phyloP scores from a whole-genome alignment of 2,888 invertebrate genomes.

The Tineola bisselliella region DNA sequence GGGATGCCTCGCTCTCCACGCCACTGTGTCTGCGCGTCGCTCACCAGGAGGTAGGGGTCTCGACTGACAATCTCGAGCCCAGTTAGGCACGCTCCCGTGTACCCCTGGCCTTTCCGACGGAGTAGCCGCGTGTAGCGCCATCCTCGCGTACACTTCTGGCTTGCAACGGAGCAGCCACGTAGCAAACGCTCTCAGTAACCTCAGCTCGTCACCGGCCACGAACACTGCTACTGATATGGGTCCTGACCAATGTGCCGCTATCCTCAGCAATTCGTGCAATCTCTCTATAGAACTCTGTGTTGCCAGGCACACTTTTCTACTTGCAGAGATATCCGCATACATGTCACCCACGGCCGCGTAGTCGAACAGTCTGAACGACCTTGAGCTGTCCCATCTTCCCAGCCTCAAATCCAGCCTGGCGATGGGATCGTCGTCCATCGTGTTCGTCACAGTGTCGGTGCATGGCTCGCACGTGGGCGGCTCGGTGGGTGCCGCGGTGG shows the following conservation, averaged over 20 bases:
- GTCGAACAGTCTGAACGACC: slow-evolving; percentile 78
- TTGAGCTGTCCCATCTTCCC: slow-evolving; percentile 79
- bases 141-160: slow-evolving; percentile 74
- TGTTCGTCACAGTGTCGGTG: slow-evolving; percentile 33
- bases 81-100: slow-evolving; percentile 69
- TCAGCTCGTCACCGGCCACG: slow-evolving; percentile 81
- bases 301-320: slow-evolving; percentile 76
- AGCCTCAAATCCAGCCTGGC: slow-evolving; percentile 71
- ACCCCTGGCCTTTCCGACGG: slow-evolving; percentile 72
- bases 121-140: slow-evolving; percentile 79
- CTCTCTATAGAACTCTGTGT: slow-evolving; percentile 89
- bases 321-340: slow-evolving; percentile 69
- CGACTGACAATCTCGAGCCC: slow-evolving; percentile 72
- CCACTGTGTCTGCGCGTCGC: slow-evolving; percentile 70
- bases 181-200: slow-evolving; percentile 76
- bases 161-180: slow-evolving; percentile 81
- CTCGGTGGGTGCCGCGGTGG: slow-evolving; percentile 24
- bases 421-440: slow-evolving; percentile 56
- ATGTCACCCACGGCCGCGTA: slow-evolving; percentile 75
- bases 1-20: slow-evolving; percentile 78
- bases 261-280: slow-evolving; percentile 78
- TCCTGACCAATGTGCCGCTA: slow-evolving; percentile 85
- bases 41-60: slow-evolving; percentile 73
- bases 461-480: slow-evolving; percentile 39
- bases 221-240: slow-evolving; percentile 87